Evolutionary conservation across 2,888 invertebrate genomes (phyloP).

Genomic region (Tenthredo amoena): DNA sequence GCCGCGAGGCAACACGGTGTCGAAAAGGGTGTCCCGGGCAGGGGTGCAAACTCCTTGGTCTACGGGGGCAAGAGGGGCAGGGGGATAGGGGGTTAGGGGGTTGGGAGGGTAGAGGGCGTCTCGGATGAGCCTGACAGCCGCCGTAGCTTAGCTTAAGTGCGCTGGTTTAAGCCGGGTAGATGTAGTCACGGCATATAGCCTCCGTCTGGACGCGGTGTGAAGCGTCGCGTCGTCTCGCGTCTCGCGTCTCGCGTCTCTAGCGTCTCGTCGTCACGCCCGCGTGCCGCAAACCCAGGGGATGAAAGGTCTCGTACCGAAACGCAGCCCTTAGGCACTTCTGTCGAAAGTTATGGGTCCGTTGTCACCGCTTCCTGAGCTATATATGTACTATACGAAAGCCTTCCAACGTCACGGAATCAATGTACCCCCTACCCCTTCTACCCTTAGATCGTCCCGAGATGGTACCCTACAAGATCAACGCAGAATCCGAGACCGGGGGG

Average conservation of each 20-base stretch:
- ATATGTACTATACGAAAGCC: not conserved
- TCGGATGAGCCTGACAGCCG: slow-evolving; percentile 58
- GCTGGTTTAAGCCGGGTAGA: slow-evolving; percentile 68
- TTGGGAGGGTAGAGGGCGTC: slow-evolving; percentile 47
- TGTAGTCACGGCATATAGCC: slow-evolving; percentile 21
- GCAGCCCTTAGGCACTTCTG: slow-evolving; percentile 35
- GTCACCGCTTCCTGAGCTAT: slow-evolving; percentile 16
- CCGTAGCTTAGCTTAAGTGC: slow-evolving; percentile 69
- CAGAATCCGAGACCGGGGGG: not conserved
- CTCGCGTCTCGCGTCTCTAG: not conserved
- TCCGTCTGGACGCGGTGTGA: not conserved
- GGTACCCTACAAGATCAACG: not conserved
- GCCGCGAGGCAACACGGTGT: slow-evolving; percentile 9
- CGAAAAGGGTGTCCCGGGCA: not conserved
- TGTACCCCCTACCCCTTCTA: not conserved
- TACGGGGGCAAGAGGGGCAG: not conserved
- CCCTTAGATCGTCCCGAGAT: not conserved
- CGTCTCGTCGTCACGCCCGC: slow-evolving; percentile 39
- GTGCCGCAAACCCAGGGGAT: slow-evolving; percentile 7
- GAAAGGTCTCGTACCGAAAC: slow-evolving; percentile 24
- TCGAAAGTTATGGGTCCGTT: slow-evolving; percentile 45
- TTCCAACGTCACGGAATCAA: slow-evolving; percentile 3
- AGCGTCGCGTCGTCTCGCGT: not conserved
- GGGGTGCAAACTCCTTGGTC: not conserved
- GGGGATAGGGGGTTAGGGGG: not conserved